Evolutionary conservation across 2,113 vertebrate species (phyloP).

Genomic region (Phainopepla nitens): DNA sequence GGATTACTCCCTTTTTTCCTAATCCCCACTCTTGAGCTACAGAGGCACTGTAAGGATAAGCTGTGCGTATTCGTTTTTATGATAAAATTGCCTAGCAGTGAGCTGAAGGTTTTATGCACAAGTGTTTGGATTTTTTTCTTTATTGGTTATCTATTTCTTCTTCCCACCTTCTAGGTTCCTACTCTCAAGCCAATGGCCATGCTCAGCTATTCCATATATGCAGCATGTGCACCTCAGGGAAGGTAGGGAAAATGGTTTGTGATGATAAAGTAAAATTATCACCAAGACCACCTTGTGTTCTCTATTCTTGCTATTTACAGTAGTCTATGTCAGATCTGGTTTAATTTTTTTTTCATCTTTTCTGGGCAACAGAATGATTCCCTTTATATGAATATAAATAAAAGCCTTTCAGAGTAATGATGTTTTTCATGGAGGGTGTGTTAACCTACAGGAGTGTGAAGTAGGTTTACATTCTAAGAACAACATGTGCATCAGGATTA

Average conservation of each 20-base stretch:
- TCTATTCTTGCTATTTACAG: neutral
- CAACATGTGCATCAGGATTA: neutral
- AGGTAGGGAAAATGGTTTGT: neutral
- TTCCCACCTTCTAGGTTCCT: neutral
- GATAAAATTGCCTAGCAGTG: neutral
- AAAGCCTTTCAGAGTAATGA: neutral
- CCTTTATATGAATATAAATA: neutral
- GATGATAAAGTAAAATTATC: neutral
- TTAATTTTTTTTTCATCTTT: slow-evolving; percentile 1
- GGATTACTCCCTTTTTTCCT: neutral
- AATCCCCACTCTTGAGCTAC: neutral
- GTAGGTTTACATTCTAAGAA: neutral
- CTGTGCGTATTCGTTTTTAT: neutral
- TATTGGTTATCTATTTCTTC: neutral
- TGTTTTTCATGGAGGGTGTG: neutral
- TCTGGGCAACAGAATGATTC: neutral
- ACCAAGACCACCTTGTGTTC: neutral
- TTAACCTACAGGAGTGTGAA: slow-evolving; percentile 1
- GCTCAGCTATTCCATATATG: neutral
- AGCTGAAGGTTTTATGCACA: neutral
- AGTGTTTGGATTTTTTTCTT: neutral
- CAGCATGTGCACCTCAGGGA: neutral
- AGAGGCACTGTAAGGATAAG: neutral
- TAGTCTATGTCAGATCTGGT: neutral
- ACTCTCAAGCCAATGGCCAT: neutral